phyloP scores from a whole-genome alignment of 2,888 invertebrate species.

The Uropetala carovei region DNA sequence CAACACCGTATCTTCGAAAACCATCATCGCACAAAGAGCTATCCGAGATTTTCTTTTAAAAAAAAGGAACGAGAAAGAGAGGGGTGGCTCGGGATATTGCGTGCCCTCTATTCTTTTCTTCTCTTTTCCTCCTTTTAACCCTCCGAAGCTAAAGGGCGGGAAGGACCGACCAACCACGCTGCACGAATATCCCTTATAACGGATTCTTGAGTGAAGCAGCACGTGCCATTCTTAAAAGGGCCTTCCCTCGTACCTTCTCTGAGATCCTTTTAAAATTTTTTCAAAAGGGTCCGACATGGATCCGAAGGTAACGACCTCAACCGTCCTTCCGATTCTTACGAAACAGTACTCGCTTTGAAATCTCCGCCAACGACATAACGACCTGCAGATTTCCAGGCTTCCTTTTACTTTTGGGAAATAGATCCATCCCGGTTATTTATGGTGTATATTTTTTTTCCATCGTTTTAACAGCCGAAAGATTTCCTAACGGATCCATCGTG shows the following conservation, averaged over 20 bases:
- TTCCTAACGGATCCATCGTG: no score
- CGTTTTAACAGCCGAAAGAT: no score
- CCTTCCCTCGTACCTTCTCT: neutral
- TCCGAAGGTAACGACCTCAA: slow-evolving; percentile 7
- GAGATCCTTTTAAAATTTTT: neutral
- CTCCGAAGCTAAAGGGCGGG: no score
- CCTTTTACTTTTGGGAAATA: no score
- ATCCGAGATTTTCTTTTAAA: neutral
- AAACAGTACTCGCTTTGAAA: neutral
- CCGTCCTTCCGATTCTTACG: neutral
- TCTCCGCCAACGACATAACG: no score
- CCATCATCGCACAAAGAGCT: neutral
- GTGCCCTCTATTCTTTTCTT: no score
- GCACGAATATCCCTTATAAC: neutral
- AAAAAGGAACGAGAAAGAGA: neutral
- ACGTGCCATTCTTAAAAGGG: slow-evolving; percentile 13
- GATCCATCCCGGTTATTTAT: no score
- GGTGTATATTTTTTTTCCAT: no score
- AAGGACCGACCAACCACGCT: neutral
- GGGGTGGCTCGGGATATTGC: neutral
- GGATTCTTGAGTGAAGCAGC: neutral
- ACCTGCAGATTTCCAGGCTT: no score
- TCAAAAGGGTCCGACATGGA: neutral
- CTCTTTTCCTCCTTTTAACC: no score
- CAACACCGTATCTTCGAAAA: neutral